A percentile compares a stretch with the other conserved stretches of the same genome.
These are phyloP conservation scores for Catocala nupta DNA, from an alignment of 2,888 invertebrate genomes.

Conservation along the genomic window DNA sequence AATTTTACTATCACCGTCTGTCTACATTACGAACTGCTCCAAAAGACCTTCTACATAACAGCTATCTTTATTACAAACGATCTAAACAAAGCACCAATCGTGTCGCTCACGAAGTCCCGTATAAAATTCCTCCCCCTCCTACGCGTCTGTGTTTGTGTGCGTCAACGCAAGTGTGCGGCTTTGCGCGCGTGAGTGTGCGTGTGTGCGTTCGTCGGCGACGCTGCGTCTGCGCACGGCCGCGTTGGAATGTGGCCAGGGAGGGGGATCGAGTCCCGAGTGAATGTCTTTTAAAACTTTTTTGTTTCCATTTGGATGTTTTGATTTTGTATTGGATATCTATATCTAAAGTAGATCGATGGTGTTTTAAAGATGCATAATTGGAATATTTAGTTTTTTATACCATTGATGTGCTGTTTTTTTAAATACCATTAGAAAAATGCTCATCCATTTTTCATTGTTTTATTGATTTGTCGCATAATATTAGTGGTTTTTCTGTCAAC, in stretches of 20 bases:
- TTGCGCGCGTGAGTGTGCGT: conserved; percentile 25
- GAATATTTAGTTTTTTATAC: background rate
- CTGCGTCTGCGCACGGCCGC: conserved; percentile 65
- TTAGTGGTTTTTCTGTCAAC: no score
- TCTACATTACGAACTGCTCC: no score
- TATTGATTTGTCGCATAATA: no score
- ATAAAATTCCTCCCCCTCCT: conserved; percentile 16
- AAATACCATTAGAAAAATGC: no score
- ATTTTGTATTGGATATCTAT: conserved; percentile 42
- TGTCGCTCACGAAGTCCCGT: conserved; percentile 13
- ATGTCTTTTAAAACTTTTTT: conserved; percentile 51
- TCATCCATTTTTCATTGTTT: no score
- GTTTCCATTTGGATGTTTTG: conserved; percentile 40
- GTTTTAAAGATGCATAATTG: conserved; percentile 25
- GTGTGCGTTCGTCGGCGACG: conserved; percentile 65
- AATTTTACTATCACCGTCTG: no score
- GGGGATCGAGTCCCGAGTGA: conserved; percentile 44
- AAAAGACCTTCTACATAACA: conserved; percentile 17
- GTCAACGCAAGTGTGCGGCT: background rate
- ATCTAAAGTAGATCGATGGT: conserved; percentile 33
- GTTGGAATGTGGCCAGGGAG: conserved; percentile 69
- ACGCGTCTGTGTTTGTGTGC: background rate
- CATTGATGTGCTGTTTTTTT: no score
- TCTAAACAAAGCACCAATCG: conserved; percentile 45
- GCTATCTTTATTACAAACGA: conserved; percentile 37